phyloP scores from a whole-genome alignment of 2,888 invertebrate species.

The Nephrotoma guestfalica region DNA sequence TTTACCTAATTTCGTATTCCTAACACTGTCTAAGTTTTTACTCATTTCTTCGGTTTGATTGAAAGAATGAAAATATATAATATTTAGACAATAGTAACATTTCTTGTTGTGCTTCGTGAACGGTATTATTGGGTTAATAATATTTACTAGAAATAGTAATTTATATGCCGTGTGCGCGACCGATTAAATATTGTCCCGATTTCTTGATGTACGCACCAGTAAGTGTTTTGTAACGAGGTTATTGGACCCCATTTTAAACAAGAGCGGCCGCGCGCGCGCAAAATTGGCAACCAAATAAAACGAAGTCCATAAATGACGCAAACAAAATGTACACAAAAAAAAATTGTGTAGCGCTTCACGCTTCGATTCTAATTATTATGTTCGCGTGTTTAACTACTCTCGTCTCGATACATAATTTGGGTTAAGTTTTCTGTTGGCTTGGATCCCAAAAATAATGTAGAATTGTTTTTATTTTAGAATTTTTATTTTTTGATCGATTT shows the following conservation, averaged over 20 bases:
- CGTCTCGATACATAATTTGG: neutral
- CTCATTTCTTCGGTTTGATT: neutral
- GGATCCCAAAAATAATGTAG: neutral
- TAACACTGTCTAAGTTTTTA: neutral
- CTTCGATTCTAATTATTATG: neutral
- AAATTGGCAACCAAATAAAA: neutral
- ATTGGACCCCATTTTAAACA: neutral
- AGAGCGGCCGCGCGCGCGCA: neutral
- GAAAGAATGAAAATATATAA: neutral
- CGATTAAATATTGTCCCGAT: neutral
- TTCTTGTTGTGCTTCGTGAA: neutral
- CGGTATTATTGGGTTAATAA: neutral
- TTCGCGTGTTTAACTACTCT: neutral
- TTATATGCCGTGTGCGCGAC: neutral
- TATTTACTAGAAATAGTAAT: neutral
- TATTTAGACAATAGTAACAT: neutral
- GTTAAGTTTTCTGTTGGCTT: neutral
- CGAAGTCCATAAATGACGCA: neutral
- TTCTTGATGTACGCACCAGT: neutral
- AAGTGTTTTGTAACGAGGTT: neutral
- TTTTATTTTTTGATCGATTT: neutral
- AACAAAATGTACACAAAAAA: neutral
- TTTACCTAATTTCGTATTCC: neutral
- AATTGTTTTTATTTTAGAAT: neutral
- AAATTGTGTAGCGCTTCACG: neutral